phyloP scores from a whole-genome alignment of 2,888 invertebrate species.

The Mayetiola destructor region DNA sequence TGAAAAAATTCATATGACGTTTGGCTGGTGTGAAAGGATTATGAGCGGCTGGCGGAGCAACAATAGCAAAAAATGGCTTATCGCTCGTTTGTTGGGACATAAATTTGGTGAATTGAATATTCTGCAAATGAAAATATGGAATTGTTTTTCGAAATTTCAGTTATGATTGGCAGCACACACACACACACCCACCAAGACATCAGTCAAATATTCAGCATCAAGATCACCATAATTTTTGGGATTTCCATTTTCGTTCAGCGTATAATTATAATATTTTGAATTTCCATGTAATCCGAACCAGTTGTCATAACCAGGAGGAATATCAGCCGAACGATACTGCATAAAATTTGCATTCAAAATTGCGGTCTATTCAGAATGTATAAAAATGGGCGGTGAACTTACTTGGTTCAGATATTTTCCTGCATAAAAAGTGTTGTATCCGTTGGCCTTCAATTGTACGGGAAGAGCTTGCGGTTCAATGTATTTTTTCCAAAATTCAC shows the following conservation, averaged over 20 bases:
- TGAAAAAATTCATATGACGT: slow-evolving; percentile 49
- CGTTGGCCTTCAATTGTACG: slow-evolving; percentile 43
- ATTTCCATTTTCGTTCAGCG: slow-evolving; percentile 65
- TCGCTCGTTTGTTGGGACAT: slow-evolving; percentile 31
- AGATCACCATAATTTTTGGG: slow-evolving; percentile 40
- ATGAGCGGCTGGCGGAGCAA: slow-evolving; percentile 81
- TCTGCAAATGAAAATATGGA: slow-evolving; percentile 24
- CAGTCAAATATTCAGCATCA: slow-evolving; percentile 63
- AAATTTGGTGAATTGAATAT: slow-evolving; percentile 29
- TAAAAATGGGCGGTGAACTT: slow-evolving; percentile 16
- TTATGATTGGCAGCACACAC: slow-evolving; percentile 21
- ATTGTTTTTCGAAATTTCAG: slow-evolving; percentile 18
- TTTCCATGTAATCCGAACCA: slow-evolving; percentile 85
- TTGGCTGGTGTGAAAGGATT: slow-evolving; percentile 71
- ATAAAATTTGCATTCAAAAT: not conserved
- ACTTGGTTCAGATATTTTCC: slow-evolving; percentile 90
- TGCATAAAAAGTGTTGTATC: slow-evolving; percentile 77
- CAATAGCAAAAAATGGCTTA: slow-evolving; percentile 63
- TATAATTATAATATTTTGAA: slow-evolving; percentile 84
- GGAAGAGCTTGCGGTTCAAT: slow-evolving; percentile 56
- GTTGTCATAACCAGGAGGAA: slow-evolving; percentile 75
- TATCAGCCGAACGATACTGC: slow-evolving; percentile 34
- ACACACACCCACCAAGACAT: slow-evolving; percentile 53
- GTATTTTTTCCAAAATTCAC: slow-evolving; percentile 46
- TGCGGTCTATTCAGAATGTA: slow-evolving; percentile 16